Percentiles rank a stretch among this genome's conserved stretches.
Conservation (phyloP, 2,888 invertebrate genomes). For the Drosophila hawaiiensis region DNA sequence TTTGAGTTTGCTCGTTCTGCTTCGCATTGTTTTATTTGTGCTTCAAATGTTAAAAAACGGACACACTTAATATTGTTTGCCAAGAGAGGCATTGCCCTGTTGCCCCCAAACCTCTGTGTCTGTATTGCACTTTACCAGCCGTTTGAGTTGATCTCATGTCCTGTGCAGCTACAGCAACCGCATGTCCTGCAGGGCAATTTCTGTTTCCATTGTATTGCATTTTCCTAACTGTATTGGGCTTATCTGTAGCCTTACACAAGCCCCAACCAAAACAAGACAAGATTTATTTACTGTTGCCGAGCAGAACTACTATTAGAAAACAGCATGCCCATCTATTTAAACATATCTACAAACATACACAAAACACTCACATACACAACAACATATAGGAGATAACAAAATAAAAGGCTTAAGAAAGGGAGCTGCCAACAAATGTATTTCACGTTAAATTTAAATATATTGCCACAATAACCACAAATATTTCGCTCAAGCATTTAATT, state of each 20-base stretch:
- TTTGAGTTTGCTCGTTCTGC: slow-evolving; percentile 11
- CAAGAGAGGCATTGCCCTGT: slow-evolving; percentile 46
- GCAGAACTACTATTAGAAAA: slow-evolving; percentile 49
- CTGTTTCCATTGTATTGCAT: slow-evolving; percentile 47
- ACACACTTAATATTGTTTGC: slow-evolving; percentile 69
- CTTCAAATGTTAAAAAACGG: slow-evolving; percentile 64
- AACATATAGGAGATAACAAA: slow-evolving; percentile 7
- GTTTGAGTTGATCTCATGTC: slow-evolving; percentile 47
- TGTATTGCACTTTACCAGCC: slow-evolving; percentile 48
- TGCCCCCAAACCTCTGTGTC: not conserved
- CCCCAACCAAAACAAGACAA: slow-evolving; percentile 43
- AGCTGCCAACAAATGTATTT: slow-evolving; percentile 47
- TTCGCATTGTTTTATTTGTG: slow-evolving; percentile 56
- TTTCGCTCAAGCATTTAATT: slow-evolving; percentile 43
- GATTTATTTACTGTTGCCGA: slow-evolving; percentile 61
- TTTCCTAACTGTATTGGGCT: slow-evolving; percentile 45
- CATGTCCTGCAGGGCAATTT: slow-evolving; percentile 68
- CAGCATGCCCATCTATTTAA: slow-evolving; percentile 33
- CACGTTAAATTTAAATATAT: slow-evolving; percentile 64
- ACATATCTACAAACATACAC: slow-evolving; percentile 5
- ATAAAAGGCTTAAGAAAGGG: slow-evolving; percentile 6
- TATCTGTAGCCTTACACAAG: slow-evolving; percentile 54
- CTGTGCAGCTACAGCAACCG: slow-evolving; percentile 28
- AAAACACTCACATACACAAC: not conserved
- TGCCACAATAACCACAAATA: slow-evolving; percentile 62